Evolutionary conservation across 2,113 vertebrate genomes (phyloP), one percentile per base, ranked within the genome.

Genomic region (Nothocercus nigrocapillus): DNA sequence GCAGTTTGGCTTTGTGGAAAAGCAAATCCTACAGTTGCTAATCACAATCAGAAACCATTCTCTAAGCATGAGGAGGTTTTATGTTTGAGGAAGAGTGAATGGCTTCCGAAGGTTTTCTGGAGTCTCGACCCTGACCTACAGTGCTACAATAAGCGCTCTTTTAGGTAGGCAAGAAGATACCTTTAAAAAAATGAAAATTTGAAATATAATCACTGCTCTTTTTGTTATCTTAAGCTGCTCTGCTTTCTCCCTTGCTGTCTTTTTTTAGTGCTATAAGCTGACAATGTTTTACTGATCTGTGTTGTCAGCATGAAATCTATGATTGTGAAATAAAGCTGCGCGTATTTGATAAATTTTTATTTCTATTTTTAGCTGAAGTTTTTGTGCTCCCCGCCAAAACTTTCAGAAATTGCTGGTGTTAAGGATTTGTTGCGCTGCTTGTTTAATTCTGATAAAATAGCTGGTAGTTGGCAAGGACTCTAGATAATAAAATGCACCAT

Each of bases 351-450:
- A 47, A 7, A 51, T 85, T 95, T 85, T 88, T 24, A 16, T 77
- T 95, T 83, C 73, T 90, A 21, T 88, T 96, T 94, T 88, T 83
- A 87, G 81, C 88, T 94, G 85, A 92, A 90, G 77, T 86, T 81
- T 76, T 86, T 85, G 7, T 81, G 44, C 66, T 91, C 32, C 34
- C 11, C 70, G 76, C 56, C 68, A 77, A 5, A 40, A 74, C 70
- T 10, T 73, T 69, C 54, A 14, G 13, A 15, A 72, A 79, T 92
- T 76, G 13, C 44, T 8, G 59, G 36, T 51, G 25, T 75, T 89
- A 45, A 4, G 72, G 77, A 78, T 81, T 83, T 88, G 72, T 79
- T 88, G 24, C 0, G 0, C 94, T 78, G 77, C 49, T 90, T 8
- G 0, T 77, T 95, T 95, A 88, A 77, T 82, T 93, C 83, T 67